Evolutionary conservation across 92 coral and sea anemone species (phyloP).

Genomic region (Galaxea fascicularis): DNA sequence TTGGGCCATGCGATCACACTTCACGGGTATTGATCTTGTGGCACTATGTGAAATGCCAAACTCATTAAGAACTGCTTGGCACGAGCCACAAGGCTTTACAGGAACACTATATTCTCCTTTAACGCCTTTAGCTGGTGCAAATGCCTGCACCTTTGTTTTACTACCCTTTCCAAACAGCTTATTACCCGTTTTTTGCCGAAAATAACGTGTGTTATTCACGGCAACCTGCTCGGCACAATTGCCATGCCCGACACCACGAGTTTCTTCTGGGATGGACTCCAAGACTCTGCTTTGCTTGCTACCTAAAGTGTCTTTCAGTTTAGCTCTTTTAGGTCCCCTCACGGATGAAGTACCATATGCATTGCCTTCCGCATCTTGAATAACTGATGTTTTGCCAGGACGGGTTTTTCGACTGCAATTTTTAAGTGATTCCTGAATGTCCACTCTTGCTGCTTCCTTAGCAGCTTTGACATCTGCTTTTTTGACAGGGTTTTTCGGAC

Average conservation of each 20-base stretch:
- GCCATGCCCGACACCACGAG: neutral
- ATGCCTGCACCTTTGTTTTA: neutral
- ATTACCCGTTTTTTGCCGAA: neutral
- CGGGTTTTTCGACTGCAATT: neutral
- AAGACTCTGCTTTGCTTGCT: neutral
- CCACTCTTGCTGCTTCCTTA: neutral
- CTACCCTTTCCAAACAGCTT: neutral
- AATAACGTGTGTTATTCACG: neutral
- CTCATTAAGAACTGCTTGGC: neutral
- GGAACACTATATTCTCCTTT: neutral
- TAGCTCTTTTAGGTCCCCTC: neutral
- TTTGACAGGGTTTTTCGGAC: neutral
- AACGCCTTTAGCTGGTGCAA: neutral
- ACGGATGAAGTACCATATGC: neutral
- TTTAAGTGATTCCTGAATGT: neutral
- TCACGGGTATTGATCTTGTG: neutral
- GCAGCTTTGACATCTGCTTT: neutral
- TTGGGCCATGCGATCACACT: neutral
- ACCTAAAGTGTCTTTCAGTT: neutral
- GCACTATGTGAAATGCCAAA: neutral
- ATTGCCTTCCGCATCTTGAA: conserved; percentile 7
- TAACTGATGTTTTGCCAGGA: neutral
- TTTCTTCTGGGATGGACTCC: neutral
- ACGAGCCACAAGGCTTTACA: neutral
- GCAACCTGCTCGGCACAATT: conserved; percentile 1